Base-by-base conservation (phyloP, 2,888 invertebrate species). In the Eilema sororculum region DNA sequence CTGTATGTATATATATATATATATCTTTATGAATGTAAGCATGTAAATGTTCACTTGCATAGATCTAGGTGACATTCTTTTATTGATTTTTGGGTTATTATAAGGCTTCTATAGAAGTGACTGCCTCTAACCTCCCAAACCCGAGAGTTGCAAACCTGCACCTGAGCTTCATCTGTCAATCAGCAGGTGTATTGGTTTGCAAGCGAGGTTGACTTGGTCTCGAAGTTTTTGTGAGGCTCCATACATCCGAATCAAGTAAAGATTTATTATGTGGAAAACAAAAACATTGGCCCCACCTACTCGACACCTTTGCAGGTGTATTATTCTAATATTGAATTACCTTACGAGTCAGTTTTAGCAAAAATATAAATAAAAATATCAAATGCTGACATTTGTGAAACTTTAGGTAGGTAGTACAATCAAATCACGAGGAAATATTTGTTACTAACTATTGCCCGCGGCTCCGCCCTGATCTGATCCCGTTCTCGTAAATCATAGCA, bases 281-380 rank as follows among this genome's bases (percentile, higher is more conserved):
- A 74, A 69, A 73, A 74, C 58, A 75, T 71, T 79, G 60, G 69
- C 68, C 68, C 69, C 64, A 67, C 65, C 69, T 62, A 71, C 73
- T 80, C 65, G 61, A 73, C 72, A 78, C 73, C 78, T 73, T 74
- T 65, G 69, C 81, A 79, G 77, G 75, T 82, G 75, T 79, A 74
- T 71, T 75, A 69, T 69, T 65, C 25, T 22, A 65, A 72, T 82
- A 77, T 85, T 76, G 62, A 73, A 78, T 84, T 79, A 78, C 79
- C 74, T 58, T 30, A 65, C 76, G 62, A 77, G 72, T 82, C 79
- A 83, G 84, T 80, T 74, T 76, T 80, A 68, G 69, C 30, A 69
- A 71, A 74, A 83, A 79, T 79, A 74, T 68, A 73, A 33, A 69
- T 71, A 74, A 83, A 79, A 80, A 74, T 69, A 73, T 65, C 67